Conservation (phyloP, 2,113 vertebrate species). For the Sciurus niger region DNA sequence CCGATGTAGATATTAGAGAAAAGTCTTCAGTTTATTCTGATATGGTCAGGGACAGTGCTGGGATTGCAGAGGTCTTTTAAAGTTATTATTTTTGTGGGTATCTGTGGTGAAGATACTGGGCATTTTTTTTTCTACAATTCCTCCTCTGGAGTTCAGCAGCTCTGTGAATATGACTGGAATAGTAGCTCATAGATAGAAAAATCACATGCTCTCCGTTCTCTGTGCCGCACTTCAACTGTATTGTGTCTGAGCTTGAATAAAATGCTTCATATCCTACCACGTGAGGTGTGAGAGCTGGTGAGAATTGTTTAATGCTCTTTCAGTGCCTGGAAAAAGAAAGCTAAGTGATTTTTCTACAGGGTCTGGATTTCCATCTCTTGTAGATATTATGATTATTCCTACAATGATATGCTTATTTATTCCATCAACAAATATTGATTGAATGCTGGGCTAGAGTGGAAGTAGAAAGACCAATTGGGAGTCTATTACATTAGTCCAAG, state of each 20-base stretch:
- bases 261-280: not conserved
- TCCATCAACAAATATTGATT: conserved; percentile 35
- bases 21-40: conserved; percentile 1
- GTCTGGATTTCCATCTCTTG: conserved; percentile 26
- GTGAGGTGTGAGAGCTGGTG: not conserved
- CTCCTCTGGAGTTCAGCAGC: not conserved
- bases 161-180: not conserved
- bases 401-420: conserved; percentile 37
- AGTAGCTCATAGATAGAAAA: not conserved
- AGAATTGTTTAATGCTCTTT: conserved; percentile 36
- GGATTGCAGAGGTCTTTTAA: not conserved
- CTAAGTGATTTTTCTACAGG: conserved; percentile 9
- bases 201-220: not conserved
- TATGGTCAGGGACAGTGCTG: not conserved
- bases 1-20: conserved; percentile 17
- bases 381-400: conserved; percentile 46
- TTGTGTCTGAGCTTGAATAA: conserved; percentile 37
- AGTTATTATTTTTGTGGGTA: not conserved
- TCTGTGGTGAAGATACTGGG: not conserved
- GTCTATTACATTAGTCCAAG: not conserved
- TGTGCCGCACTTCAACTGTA: not conserved
- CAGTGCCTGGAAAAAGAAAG: conserved; percentile 7
- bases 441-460: not conserved
- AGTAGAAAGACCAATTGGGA: not conserved
- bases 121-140: not conserved